Percentiles rank a stretch among this genome's conserved stretches.
phyloP scores from a whole-genome alignment of 2,797 vertebrate genomes.

The Sebastes diaconus region DNA sequence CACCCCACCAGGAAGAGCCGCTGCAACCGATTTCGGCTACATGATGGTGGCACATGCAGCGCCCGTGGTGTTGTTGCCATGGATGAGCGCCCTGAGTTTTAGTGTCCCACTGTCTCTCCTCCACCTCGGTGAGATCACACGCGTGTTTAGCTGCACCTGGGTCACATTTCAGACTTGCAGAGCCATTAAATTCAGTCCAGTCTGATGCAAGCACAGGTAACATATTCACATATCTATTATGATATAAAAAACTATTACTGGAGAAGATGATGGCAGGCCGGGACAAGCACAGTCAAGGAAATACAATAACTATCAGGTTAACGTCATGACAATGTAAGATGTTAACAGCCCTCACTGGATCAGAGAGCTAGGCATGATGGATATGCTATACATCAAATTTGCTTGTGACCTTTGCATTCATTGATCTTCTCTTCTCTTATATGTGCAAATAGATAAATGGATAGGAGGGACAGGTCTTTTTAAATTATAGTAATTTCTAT shows the following conservation, averaged over 20 bases:
- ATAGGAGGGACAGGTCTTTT: background rate
- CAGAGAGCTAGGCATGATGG: conserved; percentile 5
- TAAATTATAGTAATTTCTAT: conserved; percentile 11
- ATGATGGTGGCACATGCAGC: conserved; percentile 8
- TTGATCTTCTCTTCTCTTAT: background rate
- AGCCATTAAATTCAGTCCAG: conserved; percentile 1
- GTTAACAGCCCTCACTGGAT: conserved; percentile 10
- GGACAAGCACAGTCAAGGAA: background rate
- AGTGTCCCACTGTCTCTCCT: conserved; percentile 34
- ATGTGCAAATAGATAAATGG: conserved; percentile 4
- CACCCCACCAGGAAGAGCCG: background rate
- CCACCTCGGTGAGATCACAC: background rate
- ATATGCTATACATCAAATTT: background rate
- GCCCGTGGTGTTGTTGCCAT: conserved; percentile 37
- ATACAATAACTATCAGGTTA: background rate
- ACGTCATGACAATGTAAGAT: background rate
- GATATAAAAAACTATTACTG: conserved; percentile 2
- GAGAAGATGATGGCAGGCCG: conserved; percentile 3
- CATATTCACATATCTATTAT: conserved; percentile 10
- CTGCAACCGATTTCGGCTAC: conserved; percentile 8
- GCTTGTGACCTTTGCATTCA: conserved; percentile 33
- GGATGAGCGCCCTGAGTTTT: conserved; percentile 49
- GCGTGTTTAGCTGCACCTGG: conserved; percentile 17
- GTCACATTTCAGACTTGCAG: conserved; percentile 29
- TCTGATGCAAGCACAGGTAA: conserved; percentile 43